These are phyloP conservation scores for Ephestia elutella DNA, from an alignment of 1,140 invertebrate species.

Conservation along the genomic window DNA sequence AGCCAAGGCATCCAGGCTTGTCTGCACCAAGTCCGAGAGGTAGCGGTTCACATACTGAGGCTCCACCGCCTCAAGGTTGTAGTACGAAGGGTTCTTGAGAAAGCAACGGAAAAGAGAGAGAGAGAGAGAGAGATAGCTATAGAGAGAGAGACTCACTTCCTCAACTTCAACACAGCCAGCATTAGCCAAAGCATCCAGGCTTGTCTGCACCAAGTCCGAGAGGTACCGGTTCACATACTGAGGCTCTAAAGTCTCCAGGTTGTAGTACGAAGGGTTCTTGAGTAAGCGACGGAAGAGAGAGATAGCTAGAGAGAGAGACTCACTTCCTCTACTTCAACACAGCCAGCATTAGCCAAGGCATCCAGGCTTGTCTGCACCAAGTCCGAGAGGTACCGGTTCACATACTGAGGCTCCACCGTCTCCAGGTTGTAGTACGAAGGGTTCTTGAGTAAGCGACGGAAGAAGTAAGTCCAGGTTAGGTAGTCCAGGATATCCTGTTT, in stretches of 20 bases:
- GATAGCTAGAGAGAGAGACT: background rate
- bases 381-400: slow-evolving; percentile 84
- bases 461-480: slow-evolving; percentile 99
- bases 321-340: slow-evolving; percentile 80
- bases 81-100: slow-evolving; percentile 95
- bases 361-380: slow-evolving; percentile 86
- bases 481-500: slow-evolving; percentile 98
- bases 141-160: slow-evolving; percentile 52
- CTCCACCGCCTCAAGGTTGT: slow-evolving; percentile 87
- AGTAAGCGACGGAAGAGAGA: no score
- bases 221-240: slow-evolving; percentile 84
- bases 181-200: slow-evolving; percentile 80
- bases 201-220: slow-evolving; percentile 85
- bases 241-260: slow-evolving; percentile 85
- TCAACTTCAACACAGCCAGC: slow-evolving; percentile 86
- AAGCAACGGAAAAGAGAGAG: slow-evolving; percentile 95
- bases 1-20: slow-evolving; percentile 81
- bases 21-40: slow-evolving; percentile 86
- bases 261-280: slow-evolving; percentile 97
- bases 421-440: slow-evolving; percentile 94
- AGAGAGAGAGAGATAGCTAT: no score
- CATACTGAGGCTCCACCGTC: slow-evolving; percentile 80
- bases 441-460: slow-evolving; percentile 93
- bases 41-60: slow-evolving; percentile 83
- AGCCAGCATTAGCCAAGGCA: slow-evolving; percentile 83